Base-by-base conservation (phyloP, 2,113 vertebrate genomes). In the Mus spicilegus region DNA sequence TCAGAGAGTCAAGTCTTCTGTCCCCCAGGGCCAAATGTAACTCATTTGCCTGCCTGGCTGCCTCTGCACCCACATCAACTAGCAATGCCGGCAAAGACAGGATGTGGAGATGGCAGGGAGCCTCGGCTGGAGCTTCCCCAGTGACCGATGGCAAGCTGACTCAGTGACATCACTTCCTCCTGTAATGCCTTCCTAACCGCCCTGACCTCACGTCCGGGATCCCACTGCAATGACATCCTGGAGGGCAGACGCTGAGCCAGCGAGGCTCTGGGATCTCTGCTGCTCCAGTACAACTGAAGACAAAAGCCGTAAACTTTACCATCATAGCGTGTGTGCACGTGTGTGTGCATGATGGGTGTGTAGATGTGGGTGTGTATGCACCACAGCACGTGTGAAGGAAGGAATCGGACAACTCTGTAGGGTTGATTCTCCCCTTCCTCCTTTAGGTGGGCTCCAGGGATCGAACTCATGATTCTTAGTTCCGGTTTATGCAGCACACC, bases 1-100 rank as follows among this genome's bases (percentile, higher is more conserved):
- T 0, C 17, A 0, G 2, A 56, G 7, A 69, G 6, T 3, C 0
- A 5, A 0, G 6, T 3, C 61, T 24, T 7, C 3, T 19, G 10
- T 42, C 42, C 49, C 63, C 28, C 26, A 7, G 17, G 84, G 5
- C 17, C 42, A 86, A 67, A 36, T 6, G 19, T 12, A 69, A 0
- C 33, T 24, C 0, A 0, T 0, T 17, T 1, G 1, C 7, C 8
- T 17, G 26, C 17, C 20, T 5, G 2, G 58, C 0, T 3, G 30
- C 46, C 67, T 2, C 61, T 1, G 30, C 75, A 2, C 26, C 0
- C 1, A 5, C 4, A 4, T 0, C 72, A 73, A 11, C 0, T 1
- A 3, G 9, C 22, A 3, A 28, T 28, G 28, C 3, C 33, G 36
- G 10, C 54, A 19, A n/a, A 7, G 42, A 22, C 9, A 11, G 6